These are phyloP conservation scores for Enteromius paludinosus DNA, from an alignment of 2,797 vertebrate species.

Conservation along the genomic window DNA sequence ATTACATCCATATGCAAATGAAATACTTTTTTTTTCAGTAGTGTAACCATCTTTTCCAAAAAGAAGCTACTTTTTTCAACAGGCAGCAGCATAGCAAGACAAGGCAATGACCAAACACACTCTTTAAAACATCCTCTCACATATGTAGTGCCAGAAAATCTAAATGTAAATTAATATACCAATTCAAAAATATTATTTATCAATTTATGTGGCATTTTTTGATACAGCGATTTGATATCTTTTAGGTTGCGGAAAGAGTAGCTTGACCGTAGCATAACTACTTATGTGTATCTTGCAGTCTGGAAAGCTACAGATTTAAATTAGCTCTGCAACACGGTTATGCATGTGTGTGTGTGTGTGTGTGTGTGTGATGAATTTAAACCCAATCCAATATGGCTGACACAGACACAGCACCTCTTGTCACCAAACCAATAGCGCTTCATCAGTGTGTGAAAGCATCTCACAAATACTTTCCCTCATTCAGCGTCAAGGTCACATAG, in stretches of 20 bases:
- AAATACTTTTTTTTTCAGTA: not conserved
- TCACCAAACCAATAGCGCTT: constrained; percentile 33
- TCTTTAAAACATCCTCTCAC: not conserved
- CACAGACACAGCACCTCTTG: constrained; percentile 14
- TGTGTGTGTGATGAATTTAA: constrained; percentile 15
- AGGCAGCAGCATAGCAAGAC: not conserved
- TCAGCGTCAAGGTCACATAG: constrained; percentile 58
- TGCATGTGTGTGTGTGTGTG: not conserved
- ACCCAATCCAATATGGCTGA: constrained; percentile 3
- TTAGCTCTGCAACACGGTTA: not conserved
- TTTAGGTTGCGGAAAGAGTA: not conserved
- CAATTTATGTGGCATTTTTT: not conserved
- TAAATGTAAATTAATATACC: not conserved
- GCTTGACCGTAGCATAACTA: not conserved
- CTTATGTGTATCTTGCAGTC: not conserved
- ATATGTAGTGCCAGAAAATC: not conserved
- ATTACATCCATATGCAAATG: not conserved
- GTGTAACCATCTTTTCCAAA: not conserved
- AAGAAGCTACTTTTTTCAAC: not conserved
- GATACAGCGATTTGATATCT: not conserved
- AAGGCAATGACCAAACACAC: not conserved
- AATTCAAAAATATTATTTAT: not conserved
- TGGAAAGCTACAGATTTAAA: not conserved
- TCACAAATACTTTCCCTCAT: constrained; percentile 23
- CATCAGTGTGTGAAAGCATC: constrained; percentile 36